Evolutionary conservation across 37 sponge, comb jelly and placozoan genomes (phyloP).

Genomic region (Spongilla lacustris): DNA sequence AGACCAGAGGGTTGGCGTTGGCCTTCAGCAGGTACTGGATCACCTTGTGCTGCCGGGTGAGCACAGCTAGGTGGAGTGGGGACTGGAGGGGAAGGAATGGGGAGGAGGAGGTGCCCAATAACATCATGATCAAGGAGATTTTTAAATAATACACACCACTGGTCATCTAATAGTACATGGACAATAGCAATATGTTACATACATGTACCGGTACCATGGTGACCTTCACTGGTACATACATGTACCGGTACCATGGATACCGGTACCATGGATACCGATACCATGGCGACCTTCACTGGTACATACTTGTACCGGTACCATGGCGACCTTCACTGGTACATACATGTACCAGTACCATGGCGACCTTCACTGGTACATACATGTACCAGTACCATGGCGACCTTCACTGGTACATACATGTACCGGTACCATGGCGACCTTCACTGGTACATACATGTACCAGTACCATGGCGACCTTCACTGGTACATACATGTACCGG

Average conservation of each 20-base stretch:
- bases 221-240: too few species aligned
- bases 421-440: too few species aligned
- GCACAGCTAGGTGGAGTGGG: slow-evolving; percentile 84
- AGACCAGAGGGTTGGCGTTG: slow-evolving; percentile 69
- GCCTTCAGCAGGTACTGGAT: slow-evolving; percentile 76
- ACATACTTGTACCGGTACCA: too few species aligned
- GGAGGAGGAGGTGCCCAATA: neutral
- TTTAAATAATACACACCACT: neutral
- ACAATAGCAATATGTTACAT: neutral
- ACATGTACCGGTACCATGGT: neutral
- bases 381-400: too few species aligned
- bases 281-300: too few species aligned
- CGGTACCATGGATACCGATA: too few species aligned
- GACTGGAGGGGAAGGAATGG: slow-evolving; percentile 44
- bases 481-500: neutral
- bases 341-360: neutral
- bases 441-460: slow-evolving; percentile 39
- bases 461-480: neutral
- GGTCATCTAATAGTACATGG: neutral
- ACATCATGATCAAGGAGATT: neutral
- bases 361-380: too few species aligned
- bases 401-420: too few species aligned
- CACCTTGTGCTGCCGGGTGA: slow-evolving; percentile 82
- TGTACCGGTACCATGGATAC: too few species aligned
- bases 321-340: too few species aligned